Percentiles rank a stretch among this genome's conserved stretches.
Evolutionary conservation across 1,140 invertebrate genomes (phyloP).

Genomic region (Pseudomyrmex gracilis): DNA sequence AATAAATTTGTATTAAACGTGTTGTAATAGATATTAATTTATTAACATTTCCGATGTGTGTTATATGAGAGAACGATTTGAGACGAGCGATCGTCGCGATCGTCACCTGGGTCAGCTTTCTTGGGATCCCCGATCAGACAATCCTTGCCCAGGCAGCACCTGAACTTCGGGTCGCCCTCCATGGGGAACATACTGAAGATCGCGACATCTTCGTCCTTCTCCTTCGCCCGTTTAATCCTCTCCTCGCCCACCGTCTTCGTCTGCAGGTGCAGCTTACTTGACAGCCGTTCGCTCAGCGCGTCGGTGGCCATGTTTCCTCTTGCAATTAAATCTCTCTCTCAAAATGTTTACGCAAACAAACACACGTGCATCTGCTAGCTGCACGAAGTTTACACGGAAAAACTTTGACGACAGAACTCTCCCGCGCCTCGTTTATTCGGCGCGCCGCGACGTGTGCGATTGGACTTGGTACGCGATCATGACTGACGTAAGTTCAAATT

Average conservation of each 20-base stretch:
- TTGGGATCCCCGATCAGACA: constrained; percentile 92
- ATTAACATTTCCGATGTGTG: background rate
- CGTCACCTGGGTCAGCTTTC: constrained; percentile 91
- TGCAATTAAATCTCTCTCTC: constrained; percentile 11
- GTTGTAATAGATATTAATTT: background rate
- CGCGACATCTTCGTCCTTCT: constrained; percentile 94
- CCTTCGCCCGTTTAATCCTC: constrained; percentile 89
- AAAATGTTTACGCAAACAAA: constrained; percentile 29
- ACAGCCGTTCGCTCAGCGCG: constrained; percentile 91
- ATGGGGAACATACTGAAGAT: constrained; percentile 92
- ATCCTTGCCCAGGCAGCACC: constrained; percentile 90
- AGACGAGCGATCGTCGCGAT: constrained; percentile 20
- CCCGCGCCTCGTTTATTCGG: constrained; percentile 19
- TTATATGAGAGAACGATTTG: background rate
- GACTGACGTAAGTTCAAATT: background rate
- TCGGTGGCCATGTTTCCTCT: constrained; percentile 89
- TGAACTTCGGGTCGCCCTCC: constrained; percentile 91
- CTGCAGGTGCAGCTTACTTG: constrained; percentile 89
- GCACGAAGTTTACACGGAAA: constrained; percentile 10
- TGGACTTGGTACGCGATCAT: background rate
- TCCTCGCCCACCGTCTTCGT: constrained; percentile 92
- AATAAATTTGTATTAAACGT: no score
- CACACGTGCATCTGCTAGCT: constrained; percentile 1
- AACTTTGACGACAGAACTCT: constrained; percentile 11
- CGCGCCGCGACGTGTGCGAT: background rate